Conservation (phyloP, 2,888 invertebrate species). For the Pediacus dermestoides region DNA sequence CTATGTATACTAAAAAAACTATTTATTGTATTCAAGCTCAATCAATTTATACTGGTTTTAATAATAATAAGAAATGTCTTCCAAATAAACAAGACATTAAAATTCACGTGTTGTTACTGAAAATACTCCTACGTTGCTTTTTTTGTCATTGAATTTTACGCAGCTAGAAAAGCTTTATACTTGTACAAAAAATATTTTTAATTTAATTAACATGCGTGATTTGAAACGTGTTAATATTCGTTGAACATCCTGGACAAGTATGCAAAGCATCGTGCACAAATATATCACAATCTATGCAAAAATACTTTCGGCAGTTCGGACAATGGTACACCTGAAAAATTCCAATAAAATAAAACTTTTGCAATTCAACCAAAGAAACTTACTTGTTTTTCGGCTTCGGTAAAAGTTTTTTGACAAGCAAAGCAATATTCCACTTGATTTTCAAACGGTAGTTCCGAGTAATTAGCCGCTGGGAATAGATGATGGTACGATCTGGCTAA, state of each 20-base stretch:
- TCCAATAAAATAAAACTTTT: conserved; percentile 23
- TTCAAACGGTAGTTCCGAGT: conserved; percentile 66
- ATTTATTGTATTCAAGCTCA: conserved; percentile 49
- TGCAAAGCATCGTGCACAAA: conserved; percentile 92
- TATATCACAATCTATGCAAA: conserved; percentile 94
- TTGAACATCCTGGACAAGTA: conserved; percentile 95
- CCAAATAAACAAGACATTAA: conserved; percentile 51
- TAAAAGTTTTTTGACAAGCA: conserved; percentile 70
- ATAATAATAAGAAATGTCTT: conserved; percentile 51
- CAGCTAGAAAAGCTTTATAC: too few relatives aligned
- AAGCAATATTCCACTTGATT: conserved; percentile 64
- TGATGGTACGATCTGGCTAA: conserved; percentile 97
- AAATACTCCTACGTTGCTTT: too few relatives aligned
- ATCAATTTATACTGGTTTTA: conserved; percentile 51
- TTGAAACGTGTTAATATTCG: conserved; percentile 56
- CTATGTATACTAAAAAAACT: conserved; percentile 28
- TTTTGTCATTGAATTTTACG: too few relatives aligned
- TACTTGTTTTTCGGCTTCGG: conserved; percentile 70
- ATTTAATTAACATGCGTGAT: conserved; percentile 30
- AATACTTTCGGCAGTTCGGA: conserved; percentile 70
- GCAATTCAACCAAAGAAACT: conserved; percentile 17
- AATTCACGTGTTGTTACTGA: too few relatives aligned
- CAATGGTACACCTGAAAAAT: conserved; percentile 75
- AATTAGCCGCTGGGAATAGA: conserved; percentile 87
- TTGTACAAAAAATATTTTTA: conserved; percentile 12